Evolutionary conservation across 2,888 invertebrate genomes (phyloP).

Genomic region (Drosophila buzzatii): DNA sequence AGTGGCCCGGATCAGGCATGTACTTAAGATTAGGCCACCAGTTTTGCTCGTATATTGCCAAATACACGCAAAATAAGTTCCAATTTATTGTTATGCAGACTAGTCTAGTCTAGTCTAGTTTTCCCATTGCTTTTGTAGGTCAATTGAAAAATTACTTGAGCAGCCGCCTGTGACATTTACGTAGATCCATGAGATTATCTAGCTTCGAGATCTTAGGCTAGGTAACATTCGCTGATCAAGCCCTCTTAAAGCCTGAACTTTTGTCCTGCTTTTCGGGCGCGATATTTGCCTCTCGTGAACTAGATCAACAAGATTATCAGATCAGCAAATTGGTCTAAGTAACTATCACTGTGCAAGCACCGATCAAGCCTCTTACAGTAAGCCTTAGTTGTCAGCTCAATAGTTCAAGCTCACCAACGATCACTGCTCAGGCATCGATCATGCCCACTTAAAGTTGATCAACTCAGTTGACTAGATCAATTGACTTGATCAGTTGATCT

Average conservation of each 20-base stretch:
- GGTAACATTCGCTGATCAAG: conserved; percentile 35
- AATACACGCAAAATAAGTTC: conserved; percentile 56
- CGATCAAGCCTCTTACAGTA: conserved; percentile 21
- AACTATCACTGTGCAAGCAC: background rate
- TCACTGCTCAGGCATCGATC: background rate
- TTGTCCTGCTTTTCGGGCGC: conserved; percentile 34
- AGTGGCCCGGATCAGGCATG: conserved; percentile 60
- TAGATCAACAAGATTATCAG: conserved; percentile 27
- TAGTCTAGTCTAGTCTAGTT: conserved; percentile 24
- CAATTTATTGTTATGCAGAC: conserved; percentile 58
- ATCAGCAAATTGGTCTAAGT: conserved; percentile 22
- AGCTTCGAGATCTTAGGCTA: conserved; percentile 21
- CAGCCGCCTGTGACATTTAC: conserved; percentile 15
- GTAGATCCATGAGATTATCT: conserved; percentile 39
- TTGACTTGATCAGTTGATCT: background rate
- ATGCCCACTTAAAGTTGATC: conserved; percentile 8
- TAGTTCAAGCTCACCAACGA: background rate
- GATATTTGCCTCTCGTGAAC: conserved; percentile 25
- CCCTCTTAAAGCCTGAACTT: conserved; percentile 50
- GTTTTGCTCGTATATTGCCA: conserved; percentile 76
- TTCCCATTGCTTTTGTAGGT: conserved; percentile 65
- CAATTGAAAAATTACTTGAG: conserved; percentile 71
- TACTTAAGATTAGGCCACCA: conserved; percentile 62
- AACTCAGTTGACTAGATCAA: conserved; percentile 6
- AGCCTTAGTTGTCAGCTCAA: conserved; percentile 2